Base-by-base conservation (phyloP, 2,888 invertebrate genomes). In the Sphaerophoria taeniata region DNA sequence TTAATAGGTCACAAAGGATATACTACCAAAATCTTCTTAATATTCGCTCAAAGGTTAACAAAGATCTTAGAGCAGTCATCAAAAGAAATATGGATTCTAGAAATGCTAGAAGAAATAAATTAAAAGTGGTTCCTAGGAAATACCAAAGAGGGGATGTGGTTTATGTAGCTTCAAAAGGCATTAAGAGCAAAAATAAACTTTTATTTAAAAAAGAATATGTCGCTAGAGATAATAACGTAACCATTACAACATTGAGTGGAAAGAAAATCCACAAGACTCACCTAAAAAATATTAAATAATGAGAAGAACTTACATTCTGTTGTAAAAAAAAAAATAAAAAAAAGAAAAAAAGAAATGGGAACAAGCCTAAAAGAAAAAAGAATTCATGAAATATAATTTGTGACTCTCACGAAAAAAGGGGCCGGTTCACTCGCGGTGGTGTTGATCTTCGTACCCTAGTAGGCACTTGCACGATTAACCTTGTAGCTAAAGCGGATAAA, bases 101-200 rank as follows among this genome's bases (percentile, higher is more conserved):
- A 63, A 63, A 63, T 49, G 14, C n/a, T 3, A 12, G 63, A 12
- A 5, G 14, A 34, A 63, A 63, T 34, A n/a, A 9, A 45, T 49
- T 33, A 16, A 45, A 14, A 11, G 58, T 24, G 6, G 39, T 49
- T 36, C 47, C 31, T 6, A 60, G 24, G 6, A 6, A 16, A 36
- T 71, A 60, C 14, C n/a, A 49, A 0, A 24, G 51, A 24, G 58
- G 60, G 24, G 60, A 63, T 34, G 7, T 34, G 3, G 49, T 63
- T 12, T 63, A 63, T 9, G 33, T 53, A 6, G 71, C 71, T 0
- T 6, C 63, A 0, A 80, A 80, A 49, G 49, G 61, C 9, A 80
- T 69, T 11, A 69, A 80, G n/a, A 34, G 73, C 6, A 74, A 79
- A 7, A 58, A 65, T n/a, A 78, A 78, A 49, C 72, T 72, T 31